Evolutionary conservation across 2,797 vertebrate genomes (phyloP).

Genomic region (Ctenopoma multispine): DNA sequence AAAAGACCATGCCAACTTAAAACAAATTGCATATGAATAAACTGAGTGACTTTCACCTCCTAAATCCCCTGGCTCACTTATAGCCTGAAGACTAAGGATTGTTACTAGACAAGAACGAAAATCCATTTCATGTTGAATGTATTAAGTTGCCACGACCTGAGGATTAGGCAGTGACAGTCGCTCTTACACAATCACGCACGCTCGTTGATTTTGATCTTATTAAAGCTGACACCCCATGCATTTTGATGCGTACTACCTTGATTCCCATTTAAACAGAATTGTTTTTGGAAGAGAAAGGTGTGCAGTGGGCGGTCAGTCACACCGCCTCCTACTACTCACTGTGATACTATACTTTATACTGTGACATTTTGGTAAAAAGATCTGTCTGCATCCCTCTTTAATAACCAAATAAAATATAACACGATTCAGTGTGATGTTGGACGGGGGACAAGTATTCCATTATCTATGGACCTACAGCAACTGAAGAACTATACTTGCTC

Average conservation of each 20-base stretch:
- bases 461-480: no score
- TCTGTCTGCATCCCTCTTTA: not conserved
- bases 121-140: slow-evolving; percentile 45
- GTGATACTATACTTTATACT: not conserved
- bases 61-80: slow-evolving; percentile 5
- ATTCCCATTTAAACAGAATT: slow-evolving; percentile 1
- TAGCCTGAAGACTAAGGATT: not conserved
- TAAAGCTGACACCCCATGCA: slow-evolving; percentile 20
- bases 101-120: slow-evolving; percentile 26
- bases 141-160: slow-evolving; percentile 29
- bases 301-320: not conserved
- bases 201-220: slow-evolving; percentile 21
- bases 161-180: slow-evolving; percentile 28
- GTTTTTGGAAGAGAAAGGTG: not conserved
- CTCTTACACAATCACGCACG: slow-evolving; percentile 6
- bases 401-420: not conserved
- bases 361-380: not conserved
- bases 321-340: not conserved
- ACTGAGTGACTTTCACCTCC: not conserved
- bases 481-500: not conserved
- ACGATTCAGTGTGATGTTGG: no score
- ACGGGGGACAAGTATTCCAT: no score
- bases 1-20: not conserved
- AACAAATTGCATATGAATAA: not conserved
- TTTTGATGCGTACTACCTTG: slow-evolving; percentile 18